Conservation (phyloP, 2,797 vertebrate species). For the Champsocephalus gunnari region DNA sequence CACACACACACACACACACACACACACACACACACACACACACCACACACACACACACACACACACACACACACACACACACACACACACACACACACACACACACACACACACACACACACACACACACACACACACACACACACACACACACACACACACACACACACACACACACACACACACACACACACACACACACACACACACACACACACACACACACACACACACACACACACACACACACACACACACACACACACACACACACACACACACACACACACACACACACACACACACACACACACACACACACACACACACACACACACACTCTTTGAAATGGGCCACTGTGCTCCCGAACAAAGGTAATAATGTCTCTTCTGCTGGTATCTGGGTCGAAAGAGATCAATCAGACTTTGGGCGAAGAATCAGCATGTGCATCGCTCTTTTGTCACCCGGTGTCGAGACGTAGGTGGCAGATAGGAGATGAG, state of each 20-base stretch:
- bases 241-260: conserved; percentile 34
- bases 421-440: conserved; percentile 73
- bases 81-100: conserved; percentile 34
- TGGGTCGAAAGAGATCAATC: conserved; percentile 80
- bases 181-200: conserved; percentile 34
- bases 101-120: conserved; percentile 34
- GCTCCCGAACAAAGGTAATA: conserved; percentile 75
- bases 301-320: conserved; percentile 35
- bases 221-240: conserved; percentile 31
- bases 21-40: conserved; percentile 34
- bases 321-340: conserved; percentile 36
- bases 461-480: conserved; percentile 66
- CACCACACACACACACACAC: conserved; percentile 32
- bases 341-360: conserved; percentile 69
- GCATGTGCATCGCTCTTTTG: conserved; percentile 77
- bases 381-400: conserved; percentile 72
- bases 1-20: conserved; percentile 34
- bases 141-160: conserved; percentile 34
- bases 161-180: conserved; percentile 33
- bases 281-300: conserved; percentile 34
- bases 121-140: conserved; percentile 31
- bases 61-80: conserved; percentile 34
- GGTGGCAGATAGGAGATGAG: conserved; percentile 61
- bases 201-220: conserved; percentile 35
- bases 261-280: conserved; percentile 33